Conservation (phyloP, 35 echinoderm and acorn worm species). For the Amphiura filiformis region DNA sequence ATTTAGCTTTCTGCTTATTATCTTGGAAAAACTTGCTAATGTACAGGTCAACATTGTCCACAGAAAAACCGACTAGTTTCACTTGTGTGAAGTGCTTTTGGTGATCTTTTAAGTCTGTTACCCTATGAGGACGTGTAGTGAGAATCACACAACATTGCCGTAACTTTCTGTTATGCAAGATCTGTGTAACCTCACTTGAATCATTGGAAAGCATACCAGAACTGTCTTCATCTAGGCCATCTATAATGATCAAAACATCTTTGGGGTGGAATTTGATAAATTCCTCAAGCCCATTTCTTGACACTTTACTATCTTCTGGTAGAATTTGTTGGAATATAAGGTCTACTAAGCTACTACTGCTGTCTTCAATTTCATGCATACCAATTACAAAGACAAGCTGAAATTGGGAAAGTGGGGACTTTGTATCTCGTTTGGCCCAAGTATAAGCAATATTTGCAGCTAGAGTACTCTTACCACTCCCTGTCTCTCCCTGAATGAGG, state of each 20-base stretch:
- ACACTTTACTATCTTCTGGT: background rate
- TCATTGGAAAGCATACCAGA: background rate
- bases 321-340: background rate
- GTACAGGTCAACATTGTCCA: background rate
- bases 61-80: background rate
- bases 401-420: background rate
- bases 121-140: background rate
- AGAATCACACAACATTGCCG: background rate
- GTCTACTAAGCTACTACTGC: background rate
- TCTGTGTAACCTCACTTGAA: background rate
- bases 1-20: background rate
- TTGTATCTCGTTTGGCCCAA: background rate
- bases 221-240: background rate
- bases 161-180: background rate
- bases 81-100: background rate
- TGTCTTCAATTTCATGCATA: background rate
- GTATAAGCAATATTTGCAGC: background rate
- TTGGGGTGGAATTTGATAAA: background rate
- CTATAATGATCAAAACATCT: background rate
- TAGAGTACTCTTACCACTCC: constrained; percentile 1
- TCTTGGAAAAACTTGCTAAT: background rate
- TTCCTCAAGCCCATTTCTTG: background rate
- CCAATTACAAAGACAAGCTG: background rate
- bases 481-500: background rate
- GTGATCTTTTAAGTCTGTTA: background rate